These are phyloP conservation scores for Phainopepla nitens DNA, from an alignment of 2,113 vertebrate genomes.

Conservation along the genomic window DNA sequence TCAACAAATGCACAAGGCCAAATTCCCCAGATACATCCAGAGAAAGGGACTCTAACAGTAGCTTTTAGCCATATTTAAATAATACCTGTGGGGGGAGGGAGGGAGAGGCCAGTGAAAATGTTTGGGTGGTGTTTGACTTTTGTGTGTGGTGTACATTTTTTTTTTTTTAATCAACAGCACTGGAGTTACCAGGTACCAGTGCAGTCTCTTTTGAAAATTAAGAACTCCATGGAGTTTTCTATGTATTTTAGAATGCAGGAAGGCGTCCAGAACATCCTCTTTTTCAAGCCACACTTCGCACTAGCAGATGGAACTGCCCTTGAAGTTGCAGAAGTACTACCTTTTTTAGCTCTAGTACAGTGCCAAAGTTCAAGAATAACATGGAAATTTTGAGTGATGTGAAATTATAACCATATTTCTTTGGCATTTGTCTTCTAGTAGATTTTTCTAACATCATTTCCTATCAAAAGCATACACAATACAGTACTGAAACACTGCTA, in stretches of 20 bases:
- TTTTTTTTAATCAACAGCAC: neutral
- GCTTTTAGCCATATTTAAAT: neutral
- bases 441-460: neutral
- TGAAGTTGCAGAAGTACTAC: neutral
- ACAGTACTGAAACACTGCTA: neutral
- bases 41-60: neutral
- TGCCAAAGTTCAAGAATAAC: neutral
- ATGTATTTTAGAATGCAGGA: neutral
- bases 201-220: neutral
- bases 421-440: neutral
- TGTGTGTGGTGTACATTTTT: neutral
- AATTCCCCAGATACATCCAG: neutral
- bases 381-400: neutral
- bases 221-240: neutral
- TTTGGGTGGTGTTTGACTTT: neutral
- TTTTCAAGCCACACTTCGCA: neutral
- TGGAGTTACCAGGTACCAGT: neutral
- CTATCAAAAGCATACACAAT: neutral
- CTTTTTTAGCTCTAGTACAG: neutral
- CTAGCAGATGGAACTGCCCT: neutral
- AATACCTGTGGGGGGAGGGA: accelerated
- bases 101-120: accelerated
- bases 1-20: neutral
- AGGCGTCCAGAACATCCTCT: neutral
- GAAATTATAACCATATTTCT: neutral